Evolutionary conservation across 92 coral and sea anemone species (phyloP).

Genomic region (Parazoanthus atlanticus): DNA sequence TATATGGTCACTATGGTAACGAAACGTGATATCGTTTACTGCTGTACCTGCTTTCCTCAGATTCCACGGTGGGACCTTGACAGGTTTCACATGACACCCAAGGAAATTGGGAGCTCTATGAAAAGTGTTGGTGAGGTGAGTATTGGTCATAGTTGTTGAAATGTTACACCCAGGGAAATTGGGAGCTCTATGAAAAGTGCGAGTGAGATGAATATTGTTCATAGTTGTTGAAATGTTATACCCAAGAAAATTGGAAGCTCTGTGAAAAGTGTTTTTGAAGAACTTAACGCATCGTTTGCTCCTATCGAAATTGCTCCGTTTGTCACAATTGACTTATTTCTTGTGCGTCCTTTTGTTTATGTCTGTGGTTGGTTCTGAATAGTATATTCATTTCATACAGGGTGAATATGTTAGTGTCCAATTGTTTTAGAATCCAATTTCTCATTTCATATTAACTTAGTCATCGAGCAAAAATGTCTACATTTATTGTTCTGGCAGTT

Average conservation of each 20-base stretch:
- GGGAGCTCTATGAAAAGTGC: conserved; percentile 98
- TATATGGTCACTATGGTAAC: not conserved
- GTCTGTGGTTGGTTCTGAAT: not conserved
- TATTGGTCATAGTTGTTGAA: no score
- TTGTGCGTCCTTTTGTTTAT: not conserved
- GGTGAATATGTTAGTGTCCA: no score
- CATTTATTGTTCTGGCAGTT: no score
- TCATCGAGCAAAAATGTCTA: no score
- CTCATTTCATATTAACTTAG: no score
- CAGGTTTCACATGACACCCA: conserved; percentile 87
- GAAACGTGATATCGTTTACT: not conserved
- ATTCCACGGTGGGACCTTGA: conserved; percentile 99
- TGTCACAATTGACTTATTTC: not conserved
- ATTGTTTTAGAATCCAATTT: no score
- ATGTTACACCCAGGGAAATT: no score
- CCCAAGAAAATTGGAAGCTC: conserved; percentile 57
- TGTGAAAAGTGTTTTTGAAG: conserved; percentile 80
- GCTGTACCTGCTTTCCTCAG: conserved; percentile 36
- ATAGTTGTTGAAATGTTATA: no score
- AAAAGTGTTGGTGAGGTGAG: conserved; percentile 97
- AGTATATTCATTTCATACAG: not conserved
- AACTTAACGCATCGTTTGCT: not conserved
- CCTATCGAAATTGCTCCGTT: not conserved
- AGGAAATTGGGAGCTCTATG: conserved; percentile 98
- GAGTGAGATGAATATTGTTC: conserved; percentile 72